Evolutionary conservation across 2,797 vertebrate genomes (phyloP), one percentile per base, ranked within the genome.

Genomic region (Eulemur coronatus): DNA sequence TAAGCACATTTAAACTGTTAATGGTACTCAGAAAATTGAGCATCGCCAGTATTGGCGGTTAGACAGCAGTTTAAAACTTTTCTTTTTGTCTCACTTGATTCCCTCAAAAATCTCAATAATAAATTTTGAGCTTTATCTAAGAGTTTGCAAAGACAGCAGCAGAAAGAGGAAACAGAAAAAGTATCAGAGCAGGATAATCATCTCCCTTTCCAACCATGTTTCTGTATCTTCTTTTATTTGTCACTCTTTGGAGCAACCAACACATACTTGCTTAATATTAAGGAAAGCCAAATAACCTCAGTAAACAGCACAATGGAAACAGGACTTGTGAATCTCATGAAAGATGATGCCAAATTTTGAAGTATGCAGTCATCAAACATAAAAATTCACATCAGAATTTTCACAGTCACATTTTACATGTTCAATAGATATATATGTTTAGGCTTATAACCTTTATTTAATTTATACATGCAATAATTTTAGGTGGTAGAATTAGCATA

Each of bases 1-100:
- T 79, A 89, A 93, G 76, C 55, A 82, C 93, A 96, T 92, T 84
- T 41, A 96, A 84, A 57, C 59, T 69, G 48, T 72, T 57, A 61
- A n/a, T 61, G 76, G 50, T 14, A 65, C 17, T 89, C 26, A 65
- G 33, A 91, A 76, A 85, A 30, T 38, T 28, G 28, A 61, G 24
- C 18, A 52, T 70, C 48, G 15, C 5, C 35, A 69, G 35, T 26
- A 17, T 30, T 41, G 82, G 14, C n/a, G 15, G 70, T 26, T 28
- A 84, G 7, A n/a, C 7, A 26, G 73, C 57, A 96, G 43, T 41
- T 91, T 41, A 26, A 48, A 46, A 78, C 28, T 67, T 35, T 84
- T 63, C 63, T 76, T 88, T 84, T 52, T 57, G 22, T 57, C 28
- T 96, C 43, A 50, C 24, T 88, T 61, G 57, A 38, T 89, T 91